phyloP scores from a whole-genome alignment of 2,888 invertebrate genomes.

The Ennomos erosarius region DNA sequence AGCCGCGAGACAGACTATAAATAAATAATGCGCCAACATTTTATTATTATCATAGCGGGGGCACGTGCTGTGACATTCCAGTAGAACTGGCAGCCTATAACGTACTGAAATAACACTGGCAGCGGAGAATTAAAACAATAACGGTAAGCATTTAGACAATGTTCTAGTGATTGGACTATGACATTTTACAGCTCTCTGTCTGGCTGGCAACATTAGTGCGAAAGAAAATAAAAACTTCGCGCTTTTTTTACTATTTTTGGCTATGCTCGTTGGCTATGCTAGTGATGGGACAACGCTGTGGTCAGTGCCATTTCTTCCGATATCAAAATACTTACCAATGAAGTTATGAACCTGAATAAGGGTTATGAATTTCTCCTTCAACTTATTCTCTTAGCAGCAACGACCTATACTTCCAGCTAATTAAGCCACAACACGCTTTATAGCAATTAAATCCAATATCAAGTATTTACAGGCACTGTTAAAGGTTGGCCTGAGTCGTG shows the following conservation, averaged over 20 bases:
- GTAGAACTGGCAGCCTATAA: slow-evolving; percentile 44
- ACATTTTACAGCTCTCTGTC: slow-evolving; percentile 3
- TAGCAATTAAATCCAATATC: slow-evolving; percentile 64
- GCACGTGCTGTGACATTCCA: slow-evolving; percentile 82
- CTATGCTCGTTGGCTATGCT: too few relatives aligned
- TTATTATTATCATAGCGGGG: slow-evolving; percentile 83
- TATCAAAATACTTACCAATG: too few relatives aligned
- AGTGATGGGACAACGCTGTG: too few relatives aligned
- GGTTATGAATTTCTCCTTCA: neutral
- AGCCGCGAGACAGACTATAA: slow-evolving; percentile 83
- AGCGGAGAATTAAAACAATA: slow-evolving; percentile 45
- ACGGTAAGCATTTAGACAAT: slow-evolving; percentile 10
- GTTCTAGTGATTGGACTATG: slow-evolving; percentile 21
- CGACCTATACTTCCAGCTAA: slow-evolving; percentile 20
- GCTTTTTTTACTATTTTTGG: too few relatives aligned
- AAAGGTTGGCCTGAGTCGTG: slow-evolving; percentile 59
- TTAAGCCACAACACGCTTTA: slow-evolving; percentile 56
- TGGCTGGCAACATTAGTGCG: too few relatives aligned
- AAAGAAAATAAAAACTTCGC: too few relatives aligned
- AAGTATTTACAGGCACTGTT: slow-evolving; percentile 58
- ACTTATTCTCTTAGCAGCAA: neutral
- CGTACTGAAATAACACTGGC: slow-evolving; percentile 63
- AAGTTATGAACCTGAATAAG: too few relatives aligned
- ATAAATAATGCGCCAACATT: slow-evolving; percentile 85
- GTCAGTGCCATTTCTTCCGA: neutral